phyloP scores from a whole-genome alignment of 2,888 invertebrate genomes.

The Xestia xanthographa region DNA sequence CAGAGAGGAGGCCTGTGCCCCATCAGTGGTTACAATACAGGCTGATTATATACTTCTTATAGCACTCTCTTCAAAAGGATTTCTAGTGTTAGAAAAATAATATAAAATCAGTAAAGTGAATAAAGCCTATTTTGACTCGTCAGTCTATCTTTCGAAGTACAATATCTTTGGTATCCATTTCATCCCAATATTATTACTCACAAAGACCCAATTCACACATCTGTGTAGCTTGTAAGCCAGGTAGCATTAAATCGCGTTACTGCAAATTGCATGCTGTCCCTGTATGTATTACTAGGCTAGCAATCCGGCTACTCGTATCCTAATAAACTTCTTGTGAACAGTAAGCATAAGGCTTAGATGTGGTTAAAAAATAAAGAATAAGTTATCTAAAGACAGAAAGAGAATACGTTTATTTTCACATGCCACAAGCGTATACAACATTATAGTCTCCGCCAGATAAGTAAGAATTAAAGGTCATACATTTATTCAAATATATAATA shows the following conservation, averaged over 20 bases:
- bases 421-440: neutral
- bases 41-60: neutral
- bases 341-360: neutral
- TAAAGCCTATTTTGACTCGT: neutral
- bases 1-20: neutral
- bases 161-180: neutral
- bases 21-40: neutral
- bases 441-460: no score
- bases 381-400: neutral
- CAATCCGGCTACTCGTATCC: neutral
- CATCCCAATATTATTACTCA: conserved; percentile 1
- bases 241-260: conserved; percentile 24
- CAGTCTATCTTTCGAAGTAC: neutral
- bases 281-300: neutral
- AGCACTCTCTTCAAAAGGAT: neutral
- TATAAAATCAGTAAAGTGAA: neutral
- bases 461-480: no score
- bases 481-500: no score
- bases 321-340: neutral
- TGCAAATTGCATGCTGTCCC: conserved; percentile 32
- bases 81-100: neutral
- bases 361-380: neutral
- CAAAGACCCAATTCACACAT: conserved; percentile 19
- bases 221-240: conserved; percentile 2
- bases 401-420: neutral